Conservation (phyloP, 2,113 vertebrate genomes). For the Thamnophis sirtalis region DNA sequence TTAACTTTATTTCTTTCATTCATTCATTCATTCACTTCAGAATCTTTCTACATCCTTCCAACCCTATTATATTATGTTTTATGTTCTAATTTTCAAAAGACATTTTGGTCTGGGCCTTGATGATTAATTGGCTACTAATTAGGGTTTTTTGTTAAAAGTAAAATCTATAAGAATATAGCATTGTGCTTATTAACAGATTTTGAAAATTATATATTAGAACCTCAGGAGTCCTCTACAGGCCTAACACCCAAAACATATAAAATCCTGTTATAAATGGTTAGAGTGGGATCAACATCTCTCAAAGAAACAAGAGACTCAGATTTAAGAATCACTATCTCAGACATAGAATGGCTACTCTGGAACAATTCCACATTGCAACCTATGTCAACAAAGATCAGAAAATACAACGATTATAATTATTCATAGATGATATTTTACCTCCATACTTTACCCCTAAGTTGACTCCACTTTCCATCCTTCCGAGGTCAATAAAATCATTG, state of each 20-base stretch:
- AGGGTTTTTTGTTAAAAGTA: neutral
- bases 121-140: neutral
- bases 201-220: neutral
- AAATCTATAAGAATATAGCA: neutral
- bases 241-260: neutral
- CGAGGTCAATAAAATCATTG: too few species aligned
- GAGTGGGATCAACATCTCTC: neutral
- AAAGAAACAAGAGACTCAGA: neutral
- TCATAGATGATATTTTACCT: neutral
- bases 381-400: neutral
- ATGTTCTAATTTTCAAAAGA: too few species aligned
- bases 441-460: too few species aligned
- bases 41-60: too few species aligned
- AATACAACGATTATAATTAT: neutral
- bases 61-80: too few species aligned
- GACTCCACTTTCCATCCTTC: too few species aligned
- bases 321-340: neutral
- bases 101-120: too few species aligned
- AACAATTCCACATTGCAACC: neutral
- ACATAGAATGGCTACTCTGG: neutral
- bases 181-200: neutral
- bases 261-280: neutral
- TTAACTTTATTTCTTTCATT: neutral
- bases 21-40: neutral
- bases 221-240: neutral